Base-by-base conservation (phyloP, 2,797 vertebrate genomes). In the Aselliscus stoliczkanus region DNA sequence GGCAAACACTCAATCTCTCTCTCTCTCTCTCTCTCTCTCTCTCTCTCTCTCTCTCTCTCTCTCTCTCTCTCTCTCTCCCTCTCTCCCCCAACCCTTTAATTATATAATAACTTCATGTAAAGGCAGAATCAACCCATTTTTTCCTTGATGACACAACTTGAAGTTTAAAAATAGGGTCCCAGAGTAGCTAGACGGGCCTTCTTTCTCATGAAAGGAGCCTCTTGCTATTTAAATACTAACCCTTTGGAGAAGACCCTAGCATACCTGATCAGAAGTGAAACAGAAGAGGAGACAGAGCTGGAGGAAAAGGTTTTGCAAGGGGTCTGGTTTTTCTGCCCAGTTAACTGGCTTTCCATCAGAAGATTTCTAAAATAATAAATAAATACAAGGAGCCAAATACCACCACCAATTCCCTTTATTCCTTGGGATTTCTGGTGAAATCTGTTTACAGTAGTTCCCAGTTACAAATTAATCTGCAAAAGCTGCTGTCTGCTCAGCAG, bases 381-480 rank as follows among this genome's bases (percentile, higher is more conserved):
- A 96, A 95, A 94, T 95, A 76, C 79, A 76, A 94, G 70, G 70
- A 94, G 70, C 80, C 90, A 95, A 95, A 94, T 86, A 75, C 95
- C 82, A 95, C 85, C 73, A 85, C 80, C 94, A 62, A 72, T 88
- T 95, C 88, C 93, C 88, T 96, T 93, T 95, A 97, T 94, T 96
- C 91, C 94, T 92, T 77, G 83, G 96, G 94, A 97, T 97, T 97
- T 97, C 96, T 96, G 89, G 93, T 95, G 96, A 96, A 97, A 96
- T 97, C 96, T 97, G 92, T 97, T 96, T 95, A 94, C 93, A 96
- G 95, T 95, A 93, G 96, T 97, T 97, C 94, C 97, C 95, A 75
- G 96, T 96, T 97, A 98, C 93, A 97, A 95, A 97, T 96, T 97
- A 97, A 97, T 96, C 97, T 97, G 88, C 88, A 97, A 95, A 96